Percentiles rank a stretch among this genome's conserved stretches.
Evolutionary conservation across 53 echinoderm and acorn worm genomes (phyloP).

Genomic region (Zoroaster sp.): DNA sequence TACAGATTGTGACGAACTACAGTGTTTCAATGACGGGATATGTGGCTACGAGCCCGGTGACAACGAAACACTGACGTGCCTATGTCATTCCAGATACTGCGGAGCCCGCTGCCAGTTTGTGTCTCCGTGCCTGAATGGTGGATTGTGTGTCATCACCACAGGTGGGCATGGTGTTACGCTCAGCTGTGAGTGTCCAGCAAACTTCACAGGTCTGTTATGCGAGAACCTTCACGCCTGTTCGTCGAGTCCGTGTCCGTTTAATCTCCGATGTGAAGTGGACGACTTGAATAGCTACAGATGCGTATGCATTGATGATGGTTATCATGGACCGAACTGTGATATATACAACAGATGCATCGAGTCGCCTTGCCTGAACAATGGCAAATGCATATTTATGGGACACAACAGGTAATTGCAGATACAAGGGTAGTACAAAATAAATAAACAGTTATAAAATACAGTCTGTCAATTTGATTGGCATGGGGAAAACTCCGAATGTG

Average conservation of each 20-base stretch:
- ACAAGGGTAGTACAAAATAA: neutral
- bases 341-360: slow-evolving; percentile 62
- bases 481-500: too few species aligned
- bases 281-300: slow-evolving; percentile 54
- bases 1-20: slow-evolving; percentile 37
- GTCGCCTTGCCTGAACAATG: slow-evolving; percentile 70
- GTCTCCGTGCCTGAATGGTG: slow-evolving; percentile 69
- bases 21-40: slow-evolving; percentile 62
- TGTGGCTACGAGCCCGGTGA: slow-evolving; percentile 9
- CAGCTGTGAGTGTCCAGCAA: slow-evolving; percentile 54
- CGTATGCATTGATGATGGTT: slow-evolving; percentile 51
- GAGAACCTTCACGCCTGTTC: slow-evolving; percentile 57
- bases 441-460: too few species aligned
- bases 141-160: slow-evolving; percentile 29
- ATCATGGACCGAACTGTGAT: slow-evolving; percentile 63
- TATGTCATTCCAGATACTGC: slow-evolving; percentile 50
- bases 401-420: neutral
- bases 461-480: too few species aligned
- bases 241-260: slow-evolving; percentile 48
- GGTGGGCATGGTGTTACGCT: neutral
- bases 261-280: slow-evolving; percentile 54
- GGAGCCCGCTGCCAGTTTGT: slow-evolving; percentile 56
- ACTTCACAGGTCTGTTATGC: slow-evolving; percentile 64
- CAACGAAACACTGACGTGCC: slow-evolving; percentile 26
- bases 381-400: slow-evolving; percentile 44